Evolutionary conservation across 2,113 vertebrate genomes (phyloP).

Genomic region (Rhinolophus ferrumequinum): DNA sequence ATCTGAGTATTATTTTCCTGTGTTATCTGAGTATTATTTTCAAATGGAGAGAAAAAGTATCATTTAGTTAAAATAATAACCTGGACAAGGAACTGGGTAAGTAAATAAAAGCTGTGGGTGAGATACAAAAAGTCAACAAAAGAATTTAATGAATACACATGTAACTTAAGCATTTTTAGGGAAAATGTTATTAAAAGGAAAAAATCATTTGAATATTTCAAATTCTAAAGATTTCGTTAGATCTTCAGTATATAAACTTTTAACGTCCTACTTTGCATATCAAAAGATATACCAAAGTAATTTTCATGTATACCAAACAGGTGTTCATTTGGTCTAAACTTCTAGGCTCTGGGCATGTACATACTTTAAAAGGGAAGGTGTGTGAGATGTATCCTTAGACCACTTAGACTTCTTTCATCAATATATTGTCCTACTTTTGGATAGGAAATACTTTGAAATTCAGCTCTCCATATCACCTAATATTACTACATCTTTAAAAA

Average conservation of each 20-base stretch:
- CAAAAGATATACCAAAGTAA: slow-evolving; percentile 1
- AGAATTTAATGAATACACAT: not conserved
- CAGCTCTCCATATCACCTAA: not conserved
- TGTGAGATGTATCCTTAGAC: not conserved
- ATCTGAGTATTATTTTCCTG: not conserved
- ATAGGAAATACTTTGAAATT: slow-evolving; percentile 43
- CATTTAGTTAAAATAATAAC: not conserved
- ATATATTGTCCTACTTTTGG: not conserved
- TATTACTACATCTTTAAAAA: not conserved
- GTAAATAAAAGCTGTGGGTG: not conserved
- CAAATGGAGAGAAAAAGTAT: not conserved
- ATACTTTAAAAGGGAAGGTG: not conserved
- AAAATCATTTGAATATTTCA: slow-evolving; percentile 4
- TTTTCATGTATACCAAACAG: not conserved
- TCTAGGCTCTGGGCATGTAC: not conserved
- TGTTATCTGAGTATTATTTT: not conserved
- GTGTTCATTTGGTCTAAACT: slow-evolving; percentile 17
- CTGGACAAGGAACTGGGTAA: not conserved
- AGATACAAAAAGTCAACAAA: not conserved
- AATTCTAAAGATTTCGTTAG: not conserved
- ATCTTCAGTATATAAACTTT: slow-evolving; percentile 26
- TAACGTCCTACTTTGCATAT: not conserved
- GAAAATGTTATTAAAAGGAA: not conserved
- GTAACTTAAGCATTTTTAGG: not conserved
- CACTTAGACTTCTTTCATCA: not conserved